Conservation (phyloP, 2,113 vertebrate genomes). For the Perca fluviatilis region DNA sequence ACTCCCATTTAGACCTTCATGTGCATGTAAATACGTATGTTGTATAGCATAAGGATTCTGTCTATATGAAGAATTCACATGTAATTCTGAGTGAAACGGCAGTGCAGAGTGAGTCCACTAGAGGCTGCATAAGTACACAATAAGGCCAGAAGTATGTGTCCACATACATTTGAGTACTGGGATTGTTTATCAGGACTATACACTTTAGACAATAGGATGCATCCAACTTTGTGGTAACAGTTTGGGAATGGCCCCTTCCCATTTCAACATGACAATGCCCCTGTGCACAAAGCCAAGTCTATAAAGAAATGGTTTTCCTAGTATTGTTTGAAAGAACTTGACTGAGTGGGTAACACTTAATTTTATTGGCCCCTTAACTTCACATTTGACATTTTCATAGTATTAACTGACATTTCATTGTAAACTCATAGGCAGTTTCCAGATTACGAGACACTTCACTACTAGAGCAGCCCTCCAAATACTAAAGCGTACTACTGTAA, state of each 20-base stretch:
- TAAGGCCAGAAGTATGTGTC: neutral
- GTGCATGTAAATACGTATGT: neutral
- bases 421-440: neutral
- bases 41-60: neutral
- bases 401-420: neutral
- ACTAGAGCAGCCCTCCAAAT: neutral
- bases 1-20: neutral
- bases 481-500: neutral
- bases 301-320: neutral
- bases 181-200: neutral
- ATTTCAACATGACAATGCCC: too few relatives aligned
- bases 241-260: neutral
- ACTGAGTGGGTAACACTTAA: neutral
- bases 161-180: neutral
- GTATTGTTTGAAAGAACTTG: neutral
- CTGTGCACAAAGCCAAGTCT: neutral
- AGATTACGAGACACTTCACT: neutral
- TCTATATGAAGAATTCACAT: neutral
- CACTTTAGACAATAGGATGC: neutral
- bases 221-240: neutral
- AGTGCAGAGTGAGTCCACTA: conserved; percentile 48
- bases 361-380: neutral
- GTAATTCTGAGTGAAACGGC: neutral
- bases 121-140: conserved; percentile 55
- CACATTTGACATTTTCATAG: neutral